Evolutionary conservation across 92 coral and sea anemone genomes (phyloP).

Genomic region (Umimayanthus kanabou): DNA sequence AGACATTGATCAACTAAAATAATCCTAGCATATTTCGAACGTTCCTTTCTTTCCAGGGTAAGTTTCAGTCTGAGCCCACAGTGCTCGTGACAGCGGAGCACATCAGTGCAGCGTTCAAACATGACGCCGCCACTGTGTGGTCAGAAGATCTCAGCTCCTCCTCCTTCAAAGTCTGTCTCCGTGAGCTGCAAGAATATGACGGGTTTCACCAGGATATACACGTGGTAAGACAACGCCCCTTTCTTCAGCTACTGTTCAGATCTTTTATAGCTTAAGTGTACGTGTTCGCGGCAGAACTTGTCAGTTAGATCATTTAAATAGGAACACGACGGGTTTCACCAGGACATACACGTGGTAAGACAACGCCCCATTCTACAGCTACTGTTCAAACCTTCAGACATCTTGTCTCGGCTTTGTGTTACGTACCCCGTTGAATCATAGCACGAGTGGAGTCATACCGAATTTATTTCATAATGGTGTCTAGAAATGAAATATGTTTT

Average conservation of each 20-base stretch:
- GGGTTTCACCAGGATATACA: constrained; percentile 64
- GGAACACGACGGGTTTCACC: constrained; percentile 47
- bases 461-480: too few species aligned
- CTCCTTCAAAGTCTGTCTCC: constrained; percentile 59
- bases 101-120: constrained; percentile 56
- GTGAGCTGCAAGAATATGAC: constrained; percentile 68
- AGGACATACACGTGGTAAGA: neutral
- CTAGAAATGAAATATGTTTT: neutral
- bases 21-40: neutral
- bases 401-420: too few species aligned
- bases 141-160: constrained; percentile 58
- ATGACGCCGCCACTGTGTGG: constrained; percentile 64
- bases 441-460: too few species aligned
- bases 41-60: constrained; percentile 38
- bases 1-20: neutral
- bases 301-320: too few species aligned
- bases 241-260: too few species aligned
- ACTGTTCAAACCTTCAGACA: too few species aligned
- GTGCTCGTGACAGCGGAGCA: constrained; percentile 67
- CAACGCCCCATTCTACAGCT: too few species aligned
- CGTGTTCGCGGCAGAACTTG: too few species aligned
- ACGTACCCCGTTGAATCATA: too few species aligned
- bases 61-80: constrained; percentile 60
- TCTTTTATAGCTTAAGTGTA: too few species aligned
- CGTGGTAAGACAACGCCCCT: constrained; percentile 40